phyloP scores from a whole-genome alignment of 2,888 invertebrate species.

The Phyllotreta cruciferae region DNA sequence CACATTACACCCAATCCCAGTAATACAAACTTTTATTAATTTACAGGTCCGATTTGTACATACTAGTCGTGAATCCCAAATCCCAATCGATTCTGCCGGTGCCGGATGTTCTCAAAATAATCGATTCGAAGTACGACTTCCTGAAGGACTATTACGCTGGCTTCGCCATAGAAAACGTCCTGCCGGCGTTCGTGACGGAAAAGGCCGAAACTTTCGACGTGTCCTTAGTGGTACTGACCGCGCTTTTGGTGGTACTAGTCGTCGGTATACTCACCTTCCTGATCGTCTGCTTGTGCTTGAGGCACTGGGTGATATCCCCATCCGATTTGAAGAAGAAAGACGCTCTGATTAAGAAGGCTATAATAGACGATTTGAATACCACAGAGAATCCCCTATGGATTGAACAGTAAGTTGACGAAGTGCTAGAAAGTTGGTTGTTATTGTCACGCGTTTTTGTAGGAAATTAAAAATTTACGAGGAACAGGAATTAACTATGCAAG shows the following conservation, averaged over 20 bases:
- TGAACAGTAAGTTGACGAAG: slow-evolving; percentile 72
- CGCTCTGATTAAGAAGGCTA: slow-evolving; percentile 81
- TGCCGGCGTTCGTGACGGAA: slow-evolving; percentile 71
- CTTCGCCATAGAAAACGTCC: slow-evolving; percentile 77
- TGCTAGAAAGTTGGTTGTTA: neutral
- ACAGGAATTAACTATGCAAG: slow-evolving; percentile 92
- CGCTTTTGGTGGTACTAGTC: slow-evolving; percentile 82
- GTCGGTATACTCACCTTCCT: slow-evolving; percentile 87
- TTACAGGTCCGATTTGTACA: slow-evolving; percentile 82
- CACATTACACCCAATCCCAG: neutral
- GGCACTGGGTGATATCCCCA: slow-evolving; percentile 85
- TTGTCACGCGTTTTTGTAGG: slow-evolving; percentile 57
- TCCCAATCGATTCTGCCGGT: slow-evolving; percentile 79
- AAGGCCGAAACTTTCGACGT: slow-evolving; percentile 83
- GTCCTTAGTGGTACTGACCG: slow-evolving; percentile 84
- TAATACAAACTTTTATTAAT: slow-evolving; percentile 5
- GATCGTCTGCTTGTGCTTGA: slow-evolving; percentile 86
- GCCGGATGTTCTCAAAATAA: slow-evolving; percentile 78
- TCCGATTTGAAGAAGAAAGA: slow-evolving; percentile 85
- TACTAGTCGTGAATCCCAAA: slow-evolving; percentile 79
- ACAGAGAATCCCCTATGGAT: slow-evolving; percentile 94
- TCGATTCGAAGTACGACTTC: slow-evolving; percentile 86
- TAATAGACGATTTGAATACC: slow-evolving; percentile 84
- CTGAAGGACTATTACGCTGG: slow-evolving; percentile 80
- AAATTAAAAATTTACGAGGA: slow-evolving; percentile 90